Percentiles rank a stretch among this genome's conserved stretches.
Conservation (phyloP, 2,113 vertebrate genomes). For the Prochilodus magdalenae region DNA sequence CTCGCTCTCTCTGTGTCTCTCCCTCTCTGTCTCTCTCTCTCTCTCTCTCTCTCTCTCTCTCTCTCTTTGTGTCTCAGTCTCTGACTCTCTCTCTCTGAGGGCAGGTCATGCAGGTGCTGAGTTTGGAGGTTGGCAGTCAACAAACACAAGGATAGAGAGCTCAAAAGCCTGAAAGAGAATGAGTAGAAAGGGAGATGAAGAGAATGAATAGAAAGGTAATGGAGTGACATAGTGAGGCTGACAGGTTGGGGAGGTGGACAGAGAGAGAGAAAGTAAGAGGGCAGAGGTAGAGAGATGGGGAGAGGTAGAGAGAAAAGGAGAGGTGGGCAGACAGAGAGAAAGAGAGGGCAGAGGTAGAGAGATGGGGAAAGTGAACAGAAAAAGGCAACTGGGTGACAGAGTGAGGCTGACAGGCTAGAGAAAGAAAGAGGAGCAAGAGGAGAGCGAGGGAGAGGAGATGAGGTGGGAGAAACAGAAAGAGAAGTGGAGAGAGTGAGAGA, state of each 20-base stretch:
- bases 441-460: neutral
- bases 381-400: neutral
- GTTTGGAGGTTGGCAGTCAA: conserved; percentile 31
- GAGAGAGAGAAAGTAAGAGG: too few species aligned
- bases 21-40: conserved; percentile 9
- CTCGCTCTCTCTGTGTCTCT: too few species aligned
- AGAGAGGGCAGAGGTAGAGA: neutral
- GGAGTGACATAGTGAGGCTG: conserved; percentile 28
- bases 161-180: conserved; percentile 25
- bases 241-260: too few species aligned
- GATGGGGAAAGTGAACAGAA: neutral
- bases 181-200: neutral
- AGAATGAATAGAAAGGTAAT: neutral
- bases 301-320: neutral
- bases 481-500: neutral
- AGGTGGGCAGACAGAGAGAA: conserved; percentile 12
- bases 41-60: conserved; percentile 5
- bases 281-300: too few species aligned
- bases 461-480: neutral
- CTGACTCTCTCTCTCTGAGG: neutral
- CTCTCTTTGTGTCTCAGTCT: neutral
- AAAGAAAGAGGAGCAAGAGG: conserved; percentile 20
- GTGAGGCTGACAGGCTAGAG: conserved; percentile 11
- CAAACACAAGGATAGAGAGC: conserved; percentile 57
- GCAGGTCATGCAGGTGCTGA: conserved; percentile 13